Evolutionary conservation across 2,888 invertebrate genomes (phyloP).

Genomic region (Microctonus hyperodae): DNA sequence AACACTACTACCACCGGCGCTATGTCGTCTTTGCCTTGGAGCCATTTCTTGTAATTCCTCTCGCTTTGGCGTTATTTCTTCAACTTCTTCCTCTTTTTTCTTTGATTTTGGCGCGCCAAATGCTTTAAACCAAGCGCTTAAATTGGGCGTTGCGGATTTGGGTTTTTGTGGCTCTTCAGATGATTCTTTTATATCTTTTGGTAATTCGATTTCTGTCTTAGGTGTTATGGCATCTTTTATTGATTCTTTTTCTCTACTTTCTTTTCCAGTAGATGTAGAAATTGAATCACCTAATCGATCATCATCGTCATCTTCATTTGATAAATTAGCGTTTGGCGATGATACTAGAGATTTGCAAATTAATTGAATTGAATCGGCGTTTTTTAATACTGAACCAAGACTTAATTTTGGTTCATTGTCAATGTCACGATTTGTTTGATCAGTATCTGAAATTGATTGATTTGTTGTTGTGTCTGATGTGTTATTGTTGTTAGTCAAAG

Average conservation of each 20-base stretch:
- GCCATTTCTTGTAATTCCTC: constrained; percentile 59
- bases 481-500: constrained; percentile 66
- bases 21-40: constrained; percentile 63
- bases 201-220: constrained; percentile 42
- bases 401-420: constrained; percentile 78
- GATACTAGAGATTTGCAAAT: constrained; percentile 59
- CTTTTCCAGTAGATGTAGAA: constrained; percentile 41
- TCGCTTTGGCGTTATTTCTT: constrained; percentile 61
- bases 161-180: constrained; percentile 65
- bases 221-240: constrained; percentile 47
- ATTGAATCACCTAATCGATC: constrained; percentile 48
- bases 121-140: constrained; percentile 92
- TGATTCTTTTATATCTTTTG: constrained; percentile 31
- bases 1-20: constrained; percentile 57
- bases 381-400: constrained; percentile 78
- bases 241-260: constrained; percentile 48
- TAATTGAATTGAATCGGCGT: constrained; percentile 59
- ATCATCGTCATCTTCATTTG: constrained; percentile 62
- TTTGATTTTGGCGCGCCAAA: constrained; percentile 87
- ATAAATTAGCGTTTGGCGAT: constrained; percentile 57
- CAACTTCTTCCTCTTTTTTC: constrained; percentile 66
- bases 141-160: constrained; percentile 79
- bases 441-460: constrained; percentile 68
- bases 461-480: constrained; percentile 67
- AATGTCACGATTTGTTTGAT: constrained; percentile 63